Conservation (phyloP, 2,797 vertebrate genomes). For the Aeoliscus strigatus region DNA sequence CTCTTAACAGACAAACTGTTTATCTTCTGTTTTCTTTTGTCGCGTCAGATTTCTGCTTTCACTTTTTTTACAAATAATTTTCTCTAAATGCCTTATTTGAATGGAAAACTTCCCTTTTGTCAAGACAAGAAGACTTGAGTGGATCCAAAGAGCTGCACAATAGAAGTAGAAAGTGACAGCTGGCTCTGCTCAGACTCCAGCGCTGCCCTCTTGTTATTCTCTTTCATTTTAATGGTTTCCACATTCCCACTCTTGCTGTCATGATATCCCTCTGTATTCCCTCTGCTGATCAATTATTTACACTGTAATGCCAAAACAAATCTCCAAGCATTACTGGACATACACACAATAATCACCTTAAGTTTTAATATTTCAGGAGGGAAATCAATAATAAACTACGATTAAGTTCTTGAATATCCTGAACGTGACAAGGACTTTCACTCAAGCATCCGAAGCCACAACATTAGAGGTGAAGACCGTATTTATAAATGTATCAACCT, state of each 20-base stretch:
- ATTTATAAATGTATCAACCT: too few species aligned
- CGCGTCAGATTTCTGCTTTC: conserved; percentile 45
- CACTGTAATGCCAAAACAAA: conserved; percentile 15
- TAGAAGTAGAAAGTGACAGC: conserved; percentile 48
- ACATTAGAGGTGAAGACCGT: too few species aligned
- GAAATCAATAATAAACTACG: conserved; percentile 6
- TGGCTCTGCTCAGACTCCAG: conserved; percentile 23
- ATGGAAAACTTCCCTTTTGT: conserved; percentile 57
- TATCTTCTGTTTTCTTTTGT: conserved; percentile 34
- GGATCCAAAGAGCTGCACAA: conserved; percentile 39
- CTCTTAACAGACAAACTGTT: conserved; percentile 18
- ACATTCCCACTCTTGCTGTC: conserved; percentile 9
- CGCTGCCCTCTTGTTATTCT: conserved; percentile 31
- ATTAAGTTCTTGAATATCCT: conserved; percentile 1
- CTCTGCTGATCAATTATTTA: conserved; percentile 30
- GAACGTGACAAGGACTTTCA: conserved; percentile 6
- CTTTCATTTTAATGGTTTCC: conserved; percentile 21
- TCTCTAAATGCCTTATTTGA: conserved; percentile 62
- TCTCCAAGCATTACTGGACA: conserved; percentile 15
- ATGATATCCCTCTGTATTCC: conserved; percentile 3
- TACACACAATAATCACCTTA: conserved; percentile 7
- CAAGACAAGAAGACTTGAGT: conserved; percentile 48
- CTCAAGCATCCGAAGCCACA: too few species aligned
- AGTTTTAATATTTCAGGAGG: conserved; percentile 18
- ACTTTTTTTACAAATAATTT: conserved; percentile 42